phyloP scores from a whole-genome alignment of 2,797 vertebrate species.

The Amblyopsis hoosieri region DNA sequence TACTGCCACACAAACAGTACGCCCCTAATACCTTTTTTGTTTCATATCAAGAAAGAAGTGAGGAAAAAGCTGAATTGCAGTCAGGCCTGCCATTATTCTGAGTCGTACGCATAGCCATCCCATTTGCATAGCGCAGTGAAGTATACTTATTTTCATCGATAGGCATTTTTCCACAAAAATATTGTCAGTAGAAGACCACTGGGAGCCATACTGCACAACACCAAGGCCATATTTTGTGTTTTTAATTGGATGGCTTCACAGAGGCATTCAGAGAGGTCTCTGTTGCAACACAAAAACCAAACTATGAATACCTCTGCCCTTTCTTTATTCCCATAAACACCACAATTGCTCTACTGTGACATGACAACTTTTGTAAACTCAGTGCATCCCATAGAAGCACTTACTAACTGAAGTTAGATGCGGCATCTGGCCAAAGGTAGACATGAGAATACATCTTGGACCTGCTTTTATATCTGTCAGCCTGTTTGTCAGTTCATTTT shows the following conservation, averaged over 20 bases:
- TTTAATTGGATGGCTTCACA: slow-evolving; percentile 70
- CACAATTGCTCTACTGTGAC: slow-evolving; percentile 44
- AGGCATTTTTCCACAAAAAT: slow-evolving; percentile 67
- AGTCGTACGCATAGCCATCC: slow-evolving; percentile 26
- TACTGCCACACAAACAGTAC: slow-evolving; percentile 12
- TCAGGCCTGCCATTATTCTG: slow-evolving; percentile 31
- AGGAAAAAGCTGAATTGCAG: slow-evolving; percentile 11
- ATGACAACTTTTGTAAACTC: slow-evolving; percentile 52
- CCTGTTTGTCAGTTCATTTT: slow-evolving; percentile 53
- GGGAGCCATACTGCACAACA: slow-evolving; percentile 66
- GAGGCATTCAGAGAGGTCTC: slow-evolving; percentile 60
- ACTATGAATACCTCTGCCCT: slow-evolving; percentile 57
- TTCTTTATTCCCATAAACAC: slow-evolving; percentile 68
- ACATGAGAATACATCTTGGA: slow-evolving; percentile 1
- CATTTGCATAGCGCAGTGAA: slow-evolving; percentile 35
- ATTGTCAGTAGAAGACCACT: slow-evolving; percentile 52
- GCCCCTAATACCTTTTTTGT: slow-evolving; percentile 4
- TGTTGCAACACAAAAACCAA: slow-evolving; percentile 56
- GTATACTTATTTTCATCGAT: slow-evolving; percentile 62
- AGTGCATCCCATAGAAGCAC: slow-evolving; percentile 25
- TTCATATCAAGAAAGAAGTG: slow-evolving; percentile 6
- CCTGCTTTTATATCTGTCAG: slow-evolving; percentile 12
- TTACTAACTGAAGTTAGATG: slow-evolving; percentile 23
- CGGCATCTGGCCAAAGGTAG: slow-evolving; percentile 28
- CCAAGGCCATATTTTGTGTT: slow-evolving; percentile 70